Base-by-base conservation (phyloP, 1,140 invertebrate genomes). In the Nephila pilipes region DNA sequence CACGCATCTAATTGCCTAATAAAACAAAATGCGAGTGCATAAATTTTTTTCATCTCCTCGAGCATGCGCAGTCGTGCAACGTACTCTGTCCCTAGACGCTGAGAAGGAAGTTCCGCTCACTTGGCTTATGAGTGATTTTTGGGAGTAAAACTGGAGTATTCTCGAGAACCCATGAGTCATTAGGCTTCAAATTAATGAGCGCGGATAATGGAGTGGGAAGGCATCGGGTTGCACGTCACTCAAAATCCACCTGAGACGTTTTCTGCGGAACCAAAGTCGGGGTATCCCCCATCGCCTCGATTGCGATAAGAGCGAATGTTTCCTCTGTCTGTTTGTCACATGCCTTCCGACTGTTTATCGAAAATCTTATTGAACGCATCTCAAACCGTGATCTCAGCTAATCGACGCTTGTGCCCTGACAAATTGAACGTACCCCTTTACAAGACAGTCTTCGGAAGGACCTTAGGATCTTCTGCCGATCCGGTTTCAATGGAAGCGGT, bases 111-210 rank as follows among this genome's bases (percentile, higher is more conserved):
- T 75, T 75, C 65, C 65, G 65, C 65, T 75, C 65, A 75, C 65
- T 75, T 75, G 65, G 29, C 65, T 75, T 75, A 75, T 75, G 65
- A 75, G 65, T 75, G 65, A 75, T 75, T 75, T 69, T 75, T 36
- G 29, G 65, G 65, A 29, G 65, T 12, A 29, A 29, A 32, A 75
- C 29, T 29, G 25, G 65, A 75, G 65, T 32, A 75, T 75, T 75
- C 25, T 46, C 38, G 22, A 25, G 60, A 65, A 25, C 65, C 25
- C 65, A 75, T 75, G 65, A 75, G 25, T 75, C 65, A 75, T 75
- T 75, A 75, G 65, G 65, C 65, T 75, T 29, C 25, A 75, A 75
- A 75, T 75, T 75, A 75, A 75, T 75, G 65, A 75, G 65, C 29
- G 65, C 12, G 29, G 65, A 75, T 75, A 75, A 75, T 75, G 65